phyloP scores from a whole-genome alignment of 2,888 invertebrate species.

The Heliconius erato region DNA sequence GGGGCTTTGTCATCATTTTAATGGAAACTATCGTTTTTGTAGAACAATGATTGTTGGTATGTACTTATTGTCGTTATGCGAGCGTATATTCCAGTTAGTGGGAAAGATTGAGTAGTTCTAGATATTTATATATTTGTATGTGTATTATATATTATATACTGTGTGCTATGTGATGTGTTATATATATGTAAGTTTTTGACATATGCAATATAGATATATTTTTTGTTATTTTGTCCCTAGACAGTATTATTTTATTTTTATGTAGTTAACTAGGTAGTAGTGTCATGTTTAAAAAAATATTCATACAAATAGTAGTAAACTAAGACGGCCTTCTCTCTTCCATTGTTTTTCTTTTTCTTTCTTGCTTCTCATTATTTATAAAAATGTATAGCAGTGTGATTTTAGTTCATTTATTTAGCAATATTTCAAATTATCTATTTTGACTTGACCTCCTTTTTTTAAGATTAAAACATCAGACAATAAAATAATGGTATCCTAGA shows the following conservation, averaged over 20 bases:
- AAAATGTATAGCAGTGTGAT: too few species aligned
- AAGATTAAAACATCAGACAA: too few species aligned
- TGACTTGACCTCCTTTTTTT: too few species aligned
- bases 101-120: conserved; percentile 1
- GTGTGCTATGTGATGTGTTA: conserved; percentile 9
- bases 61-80: conserved; percentile 51
- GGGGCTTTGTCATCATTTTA: conserved; percentile 72
- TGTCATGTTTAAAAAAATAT: too few species aligned
- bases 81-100: conserved; percentile 40
- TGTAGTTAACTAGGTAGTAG: too few species aligned
- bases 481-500: too few species aligned
- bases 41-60: conserved; percentile 64
- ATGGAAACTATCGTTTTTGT: conserved; percentile 64
- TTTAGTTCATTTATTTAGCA: too few species aligned
- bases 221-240: background rate
- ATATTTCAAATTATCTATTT: too few species aligned
- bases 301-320: too few species aligned
- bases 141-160: background rate
- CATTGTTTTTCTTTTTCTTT: too few species aligned
- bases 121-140: conserved; percentile 12
- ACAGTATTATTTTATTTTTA: background rate
- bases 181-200: background rate
- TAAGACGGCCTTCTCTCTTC: too few species aligned
- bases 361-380: too few species aligned
- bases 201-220: background rate